A percentile compares a stretch with the other conserved stretches of the same genome.
Evolutionary conservation across 1,140 invertebrate genomes (phyloP).

Genomic region (Drosophila baimaii): DNA sequence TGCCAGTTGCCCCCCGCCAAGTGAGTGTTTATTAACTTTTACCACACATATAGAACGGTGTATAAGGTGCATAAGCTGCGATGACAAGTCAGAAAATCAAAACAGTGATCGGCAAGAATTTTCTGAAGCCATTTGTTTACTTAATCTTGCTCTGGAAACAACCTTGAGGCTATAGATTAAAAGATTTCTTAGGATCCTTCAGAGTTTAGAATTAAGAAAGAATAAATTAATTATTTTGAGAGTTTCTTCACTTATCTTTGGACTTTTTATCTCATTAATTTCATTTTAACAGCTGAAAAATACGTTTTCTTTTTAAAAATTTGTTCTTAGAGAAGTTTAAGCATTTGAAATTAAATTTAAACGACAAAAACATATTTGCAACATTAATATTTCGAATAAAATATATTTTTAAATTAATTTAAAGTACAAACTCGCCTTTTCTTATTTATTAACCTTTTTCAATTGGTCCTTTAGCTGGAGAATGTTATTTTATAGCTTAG

Average conservation of each 20-base stretch:
- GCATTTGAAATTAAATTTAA: not conserved
- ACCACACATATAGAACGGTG: slow-evolving; percentile 3
- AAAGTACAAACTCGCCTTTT: not conserved
- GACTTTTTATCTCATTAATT: not conserved
- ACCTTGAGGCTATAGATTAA: slow-evolving; percentile 25
- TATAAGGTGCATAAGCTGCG: not conserved
- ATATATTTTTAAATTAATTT: not conserved
- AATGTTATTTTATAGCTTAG: too few relatives aligned
- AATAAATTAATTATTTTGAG: slow-evolving; percentile 4
- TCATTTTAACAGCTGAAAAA: not conserved
- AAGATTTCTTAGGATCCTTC: not conserved
- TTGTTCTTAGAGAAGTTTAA: not conserved
- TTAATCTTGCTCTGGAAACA: slow-evolving; percentile 4
- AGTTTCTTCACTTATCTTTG: not conserved
- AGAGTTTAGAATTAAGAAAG: slow-evolving; percentile 12
- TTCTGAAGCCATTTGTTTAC: not conserved
- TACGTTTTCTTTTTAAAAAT: not conserved
- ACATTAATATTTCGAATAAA: not conserved
- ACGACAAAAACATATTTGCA: not conserved
- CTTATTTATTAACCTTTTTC: not conserved
- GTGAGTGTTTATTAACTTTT: slow-evolving; percentile 67
- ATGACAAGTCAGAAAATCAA: slow-evolving; percentile 53
- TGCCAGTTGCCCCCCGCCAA: slow-evolving; percentile 54
- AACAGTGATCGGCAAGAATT: slow-evolving; percentile 46
- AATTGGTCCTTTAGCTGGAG: too few relatives aligned